phyloP scores from a whole-genome alignment of 2,888 invertebrate genomes.

The Tipula unca region DNA sequence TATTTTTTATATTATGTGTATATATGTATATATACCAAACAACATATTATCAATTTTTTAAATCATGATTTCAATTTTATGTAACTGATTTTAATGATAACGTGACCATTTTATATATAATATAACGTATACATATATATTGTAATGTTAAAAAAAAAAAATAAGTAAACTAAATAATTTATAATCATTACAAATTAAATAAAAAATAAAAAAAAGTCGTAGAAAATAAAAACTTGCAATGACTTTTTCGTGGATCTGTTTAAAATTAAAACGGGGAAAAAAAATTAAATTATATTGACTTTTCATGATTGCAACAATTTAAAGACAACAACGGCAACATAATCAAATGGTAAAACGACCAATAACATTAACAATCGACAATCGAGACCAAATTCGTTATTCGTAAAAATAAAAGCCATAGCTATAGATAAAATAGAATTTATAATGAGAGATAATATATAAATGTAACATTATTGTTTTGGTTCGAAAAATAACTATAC shows the following conservation, averaged over 20 bases:
- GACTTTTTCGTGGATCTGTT: neutral
- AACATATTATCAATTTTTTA: neutral
- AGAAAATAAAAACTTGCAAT: neutral
- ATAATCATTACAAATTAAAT: neutral
- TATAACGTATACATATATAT: neutral
- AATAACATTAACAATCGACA: neutral
- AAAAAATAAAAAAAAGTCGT: neutral
- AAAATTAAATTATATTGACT: neutral
- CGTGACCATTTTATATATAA: neutral
- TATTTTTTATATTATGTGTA: neutral
- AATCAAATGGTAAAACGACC: neutral
- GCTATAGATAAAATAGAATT: neutral
- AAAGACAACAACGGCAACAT: neutral
- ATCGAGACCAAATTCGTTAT: neutral
- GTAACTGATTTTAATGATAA: neutral
- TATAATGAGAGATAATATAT: neutral
- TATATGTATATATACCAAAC: neutral
- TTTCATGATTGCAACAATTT: constrained; percentile 8
- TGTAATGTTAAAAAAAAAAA: neutral
- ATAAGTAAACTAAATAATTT: neutral
- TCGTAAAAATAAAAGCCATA: neutral
- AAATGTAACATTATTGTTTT: neutral
- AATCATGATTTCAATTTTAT: constrained; percentile 8
- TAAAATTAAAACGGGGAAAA: neutral
- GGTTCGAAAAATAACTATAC: neutral